A percentile compares a stretch with the other conserved stretches of the same genome.
phyloP scores from a whole-genome alignment of 2,113 vertebrate species.

The Ochotona curzoniae region DNA sequence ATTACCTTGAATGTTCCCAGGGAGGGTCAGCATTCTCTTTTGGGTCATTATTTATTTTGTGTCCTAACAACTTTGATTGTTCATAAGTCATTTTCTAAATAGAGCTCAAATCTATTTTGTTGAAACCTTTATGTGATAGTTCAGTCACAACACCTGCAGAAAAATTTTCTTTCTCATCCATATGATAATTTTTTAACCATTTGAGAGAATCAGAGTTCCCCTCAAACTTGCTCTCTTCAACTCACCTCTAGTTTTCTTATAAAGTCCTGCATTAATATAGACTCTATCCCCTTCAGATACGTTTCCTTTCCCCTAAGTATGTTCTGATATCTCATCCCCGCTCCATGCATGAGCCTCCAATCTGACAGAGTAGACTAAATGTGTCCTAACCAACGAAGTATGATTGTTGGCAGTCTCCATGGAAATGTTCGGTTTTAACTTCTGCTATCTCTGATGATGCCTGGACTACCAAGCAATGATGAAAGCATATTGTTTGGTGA shows the following conservation, averaged over 20 bases:
- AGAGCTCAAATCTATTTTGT: background rate
- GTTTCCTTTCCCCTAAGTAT: background rate
- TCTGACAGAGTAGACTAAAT: background rate
- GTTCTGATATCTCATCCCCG: background rate
- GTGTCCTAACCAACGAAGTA: background rate
- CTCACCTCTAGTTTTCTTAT: background rate
- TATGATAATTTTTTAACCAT: background rate
- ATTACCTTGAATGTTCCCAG: conserved; percentile 29
- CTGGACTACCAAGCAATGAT: background rate
- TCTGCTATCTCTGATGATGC: conserved; percentile 15
- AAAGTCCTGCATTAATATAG: background rate
- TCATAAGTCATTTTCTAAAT: conserved; percentile 41
- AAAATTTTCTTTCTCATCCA: conserved; percentile 1
- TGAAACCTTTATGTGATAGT: background rate
- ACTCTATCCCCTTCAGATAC: background rate
- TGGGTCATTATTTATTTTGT: background rate
- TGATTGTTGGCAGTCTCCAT: background rate
- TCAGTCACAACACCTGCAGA: background rate
- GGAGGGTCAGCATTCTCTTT: background rate
- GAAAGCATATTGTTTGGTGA: background rate
- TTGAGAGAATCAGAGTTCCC: background rate
- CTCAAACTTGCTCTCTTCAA: background rate
- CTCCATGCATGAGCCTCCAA: background rate
- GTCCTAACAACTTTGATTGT: conserved; percentile 21
- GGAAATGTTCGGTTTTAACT: background rate